Evolutionary conservation across 2,113 vertebrate species (phyloP), one percentile per base, ranked within the genome.

Genomic region (Phaethornis superciliosus): DNA sequence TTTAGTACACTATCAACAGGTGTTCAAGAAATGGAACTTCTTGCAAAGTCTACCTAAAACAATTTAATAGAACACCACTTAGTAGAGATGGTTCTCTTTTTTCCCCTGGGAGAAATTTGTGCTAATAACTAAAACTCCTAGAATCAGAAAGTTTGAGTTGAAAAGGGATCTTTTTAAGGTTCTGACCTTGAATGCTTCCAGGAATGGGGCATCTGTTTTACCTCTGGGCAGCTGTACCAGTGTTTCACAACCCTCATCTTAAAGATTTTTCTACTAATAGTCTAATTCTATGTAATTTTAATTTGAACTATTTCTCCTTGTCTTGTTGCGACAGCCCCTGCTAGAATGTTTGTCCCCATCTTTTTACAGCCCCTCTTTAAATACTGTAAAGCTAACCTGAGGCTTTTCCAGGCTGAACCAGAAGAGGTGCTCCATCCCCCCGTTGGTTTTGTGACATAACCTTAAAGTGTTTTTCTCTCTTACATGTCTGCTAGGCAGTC

Each of bases 401-500:
- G 14, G 49, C 27, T 47, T 33, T 32, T 47, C 44, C 28, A 44
- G 40, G 19, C 46, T 47, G 46, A 47, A 47, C 46, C 21, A 20
- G 46, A 32, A 33, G 12, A 49, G 44, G 44, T 35, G n/a, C 6
- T 69, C n/a, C 4, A 30, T 7, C 10, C 19, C 5, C 5, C 9
- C 2, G 1, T 12, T 44, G 79, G n/a, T 28, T 81, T 75, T 44
- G 37, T 55, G 47, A 17, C 6, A 3, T 19, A 49, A 15, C 26
- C 20, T 80, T 64, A 4, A 59, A 58, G 10, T 28, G 14, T 37
- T 5, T 81, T 81, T 32, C 63, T 58, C 18, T 77, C 3, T 18
- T 40, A 16, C 0, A 4, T 2, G 2, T 6, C 12, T 67, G 3
- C 11, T 33, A 42, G 59, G 18, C 11, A 51, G 33, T 23, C 26